These are phyloP conservation scores for Rhagonycha lutea DNA, from an alignment of 2,888 invertebrate species.

Conservation along the genomic window DNA sequence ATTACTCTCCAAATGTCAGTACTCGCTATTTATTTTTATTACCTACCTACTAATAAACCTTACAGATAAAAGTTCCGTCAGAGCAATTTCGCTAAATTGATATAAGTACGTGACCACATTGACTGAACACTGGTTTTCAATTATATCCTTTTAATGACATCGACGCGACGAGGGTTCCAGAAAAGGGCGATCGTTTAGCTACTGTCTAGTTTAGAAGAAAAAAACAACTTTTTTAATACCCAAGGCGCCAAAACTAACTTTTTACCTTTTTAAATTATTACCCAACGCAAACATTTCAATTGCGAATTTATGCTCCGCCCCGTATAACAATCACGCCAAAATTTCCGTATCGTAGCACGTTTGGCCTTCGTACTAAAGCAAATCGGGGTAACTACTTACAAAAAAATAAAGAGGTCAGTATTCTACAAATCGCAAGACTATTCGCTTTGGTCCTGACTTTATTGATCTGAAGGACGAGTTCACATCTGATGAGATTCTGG, in stretches of 20 bases:
- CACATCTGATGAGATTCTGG: slow-evolving; percentile 32
- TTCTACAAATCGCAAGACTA: slow-evolving; percentile 9
- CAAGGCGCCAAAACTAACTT: not conserved
- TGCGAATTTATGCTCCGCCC: not conserved
- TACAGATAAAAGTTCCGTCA: too few relatives aligned
- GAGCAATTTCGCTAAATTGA: not conserved
- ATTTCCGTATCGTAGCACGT: not conserved
- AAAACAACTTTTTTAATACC: too few relatives aligned
- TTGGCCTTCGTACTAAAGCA: slow-evolving; percentile 7
- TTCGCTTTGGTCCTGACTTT: slow-evolving; percentile 14
- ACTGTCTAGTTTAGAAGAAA: not conserved
- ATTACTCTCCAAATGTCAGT: too few relatives aligned
- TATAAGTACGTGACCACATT: not conserved
- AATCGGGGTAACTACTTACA: slow-evolving; percentile 12
- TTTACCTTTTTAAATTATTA: not conserved
- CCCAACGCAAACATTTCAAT: not conserved
- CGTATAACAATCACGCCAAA: not conserved
- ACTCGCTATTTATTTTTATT: too few relatives aligned
- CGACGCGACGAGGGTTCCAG: not conserved
- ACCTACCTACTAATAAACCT: too few relatives aligned
- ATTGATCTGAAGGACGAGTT: slow-evolving; percentile 39
- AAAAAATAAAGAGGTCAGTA: slow-evolving; percentile 23
- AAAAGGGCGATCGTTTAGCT: not conserved
- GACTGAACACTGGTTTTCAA: not conserved
- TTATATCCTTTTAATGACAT: not conserved